A percentile compares a stretch with the other conserved stretches of the same genome.
These are phyloP conservation scores for Hemiprocne comata DNA, from an alignment of 2,113 vertebrate species.

Conservation along the genomic window DNA sequence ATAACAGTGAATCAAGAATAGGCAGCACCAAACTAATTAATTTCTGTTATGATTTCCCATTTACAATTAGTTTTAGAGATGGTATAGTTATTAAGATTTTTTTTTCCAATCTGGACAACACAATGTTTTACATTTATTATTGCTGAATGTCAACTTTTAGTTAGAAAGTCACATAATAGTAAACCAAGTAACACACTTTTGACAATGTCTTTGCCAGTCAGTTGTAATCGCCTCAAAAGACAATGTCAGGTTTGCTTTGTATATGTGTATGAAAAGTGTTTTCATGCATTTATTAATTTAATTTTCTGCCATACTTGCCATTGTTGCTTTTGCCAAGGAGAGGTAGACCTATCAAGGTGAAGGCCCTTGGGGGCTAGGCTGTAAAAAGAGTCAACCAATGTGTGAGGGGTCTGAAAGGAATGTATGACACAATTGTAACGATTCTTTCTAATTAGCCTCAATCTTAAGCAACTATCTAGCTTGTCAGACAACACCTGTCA, in stretches of 20 bases:
- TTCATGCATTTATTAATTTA: not conserved
- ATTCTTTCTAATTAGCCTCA: not conserved
- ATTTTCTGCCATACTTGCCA: not conserved
- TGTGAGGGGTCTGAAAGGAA: not conserved
- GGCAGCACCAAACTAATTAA: not conserved
- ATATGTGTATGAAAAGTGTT: not conserved
- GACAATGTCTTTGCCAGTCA: not conserved
- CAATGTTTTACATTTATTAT: not conserved
- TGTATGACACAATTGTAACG: not conserved
- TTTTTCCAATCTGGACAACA: not conserved
- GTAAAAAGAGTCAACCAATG: not conserved
- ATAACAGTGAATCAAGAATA: not conserved
- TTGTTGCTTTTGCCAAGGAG: not conserved
- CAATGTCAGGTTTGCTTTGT: not conserved
- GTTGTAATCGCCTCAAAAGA: not conserved
- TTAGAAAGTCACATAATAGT: not conserved
- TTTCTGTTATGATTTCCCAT: not conserved
- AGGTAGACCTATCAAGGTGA: not conserved
- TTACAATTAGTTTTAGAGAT: not conserved
- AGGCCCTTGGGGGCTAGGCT: not conserved
- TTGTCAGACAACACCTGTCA: rapidly evolving
- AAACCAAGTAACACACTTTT: not conserved
- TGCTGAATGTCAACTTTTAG: not conserved
- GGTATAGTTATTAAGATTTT: not conserved
- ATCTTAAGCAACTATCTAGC: not conserved